These are phyloP conservation scores for Leptopilina syphax DNA, from an alignment of 2,888 invertebrate genomes.

Conservation along the genomic window DNA sequence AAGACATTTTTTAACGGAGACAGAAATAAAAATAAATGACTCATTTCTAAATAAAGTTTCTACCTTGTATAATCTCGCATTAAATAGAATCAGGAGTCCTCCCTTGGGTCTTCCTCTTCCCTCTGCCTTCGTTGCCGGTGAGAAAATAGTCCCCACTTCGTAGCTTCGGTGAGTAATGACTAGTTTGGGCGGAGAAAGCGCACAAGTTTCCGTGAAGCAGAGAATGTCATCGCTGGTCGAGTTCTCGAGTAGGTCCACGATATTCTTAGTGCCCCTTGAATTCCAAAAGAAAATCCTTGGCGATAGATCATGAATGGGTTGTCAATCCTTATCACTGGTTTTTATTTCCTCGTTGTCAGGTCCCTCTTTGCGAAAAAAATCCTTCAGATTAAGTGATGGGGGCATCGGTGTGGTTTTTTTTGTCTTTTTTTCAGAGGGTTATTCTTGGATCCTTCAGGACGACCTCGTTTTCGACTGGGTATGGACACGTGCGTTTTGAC, in stretches of 20 bases:
- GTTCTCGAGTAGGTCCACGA: not conserved
- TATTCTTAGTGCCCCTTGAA: not conserved
- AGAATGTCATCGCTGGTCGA: not conserved
- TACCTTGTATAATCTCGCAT: too few relatives aligned
- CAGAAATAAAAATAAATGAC: too few relatives aligned
- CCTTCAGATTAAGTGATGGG: too few relatives aligned
- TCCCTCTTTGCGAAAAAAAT: too few relatives aligned
- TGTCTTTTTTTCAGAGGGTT: not conserved
- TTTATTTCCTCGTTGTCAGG: too few relatives aligned
- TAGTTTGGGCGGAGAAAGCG: not conserved
- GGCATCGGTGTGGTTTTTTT: too few relatives aligned
- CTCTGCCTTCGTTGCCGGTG: conserved; percentile 4
- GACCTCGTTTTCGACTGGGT: not conserved
- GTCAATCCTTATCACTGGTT: too few relatives aligned
- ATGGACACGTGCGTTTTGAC: not conserved
- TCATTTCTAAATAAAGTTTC: too few relatives aligned
- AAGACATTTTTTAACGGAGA: too few relatives aligned
- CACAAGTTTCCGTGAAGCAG: not conserved
- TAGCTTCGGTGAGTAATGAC: not conserved
- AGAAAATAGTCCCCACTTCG: not conserved
- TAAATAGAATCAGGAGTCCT: too few relatives aligned
- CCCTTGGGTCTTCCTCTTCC: too few relatives aligned
- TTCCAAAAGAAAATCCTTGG: not conserved
- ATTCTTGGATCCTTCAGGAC: not conserved
- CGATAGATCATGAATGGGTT: too few relatives aligned